Evolutionary conservation across 2,113 vertebrate genomes (phyloP).

Genomic region (Nyctereutes procyonoides): DNA sequence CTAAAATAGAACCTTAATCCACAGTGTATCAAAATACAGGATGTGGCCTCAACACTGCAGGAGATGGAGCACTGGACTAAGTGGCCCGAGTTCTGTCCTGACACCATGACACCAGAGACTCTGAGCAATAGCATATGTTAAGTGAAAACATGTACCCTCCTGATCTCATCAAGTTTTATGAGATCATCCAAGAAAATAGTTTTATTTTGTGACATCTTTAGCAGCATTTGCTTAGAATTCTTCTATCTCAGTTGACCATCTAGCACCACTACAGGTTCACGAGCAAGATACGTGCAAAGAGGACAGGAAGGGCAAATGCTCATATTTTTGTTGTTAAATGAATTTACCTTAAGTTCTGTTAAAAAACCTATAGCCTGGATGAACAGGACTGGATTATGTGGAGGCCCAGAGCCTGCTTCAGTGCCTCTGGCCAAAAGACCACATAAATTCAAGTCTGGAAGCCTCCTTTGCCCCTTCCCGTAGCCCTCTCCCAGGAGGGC

Average conservation of each 20-base stretch:
- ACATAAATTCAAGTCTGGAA: not conserved
- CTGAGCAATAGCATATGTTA: not conserved
- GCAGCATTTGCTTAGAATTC: not conserved
- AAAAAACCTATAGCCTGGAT: not conserved
- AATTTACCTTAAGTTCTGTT: not conserved
- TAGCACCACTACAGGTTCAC: not conserved
- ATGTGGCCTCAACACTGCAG: not conserved
- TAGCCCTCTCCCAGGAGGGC: not conserved
- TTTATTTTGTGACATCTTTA: not conserved
- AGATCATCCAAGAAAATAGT: not conserved
- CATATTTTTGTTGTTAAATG: not conserved
- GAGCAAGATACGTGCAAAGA: not conserved
- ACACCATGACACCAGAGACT: not conserved
- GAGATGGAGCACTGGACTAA: not conserved
- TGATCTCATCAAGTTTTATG: not conserved
- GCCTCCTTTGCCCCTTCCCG: not conserved
- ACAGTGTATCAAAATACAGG: not conserved
- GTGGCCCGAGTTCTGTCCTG: not conserved
- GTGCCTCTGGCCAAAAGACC: not conserved
- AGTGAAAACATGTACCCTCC: not conserved
- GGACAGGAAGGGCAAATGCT: not conserved
- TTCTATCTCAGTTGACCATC: not conserved
- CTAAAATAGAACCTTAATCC: not conserved
- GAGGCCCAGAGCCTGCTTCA: not conserved
- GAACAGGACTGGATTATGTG: not conserved